These are phyloP conservation scores for Plecotus auritus DNA, from an alignment of 2,113 vertebrate species.

Conservation along the genomic window DNA sequence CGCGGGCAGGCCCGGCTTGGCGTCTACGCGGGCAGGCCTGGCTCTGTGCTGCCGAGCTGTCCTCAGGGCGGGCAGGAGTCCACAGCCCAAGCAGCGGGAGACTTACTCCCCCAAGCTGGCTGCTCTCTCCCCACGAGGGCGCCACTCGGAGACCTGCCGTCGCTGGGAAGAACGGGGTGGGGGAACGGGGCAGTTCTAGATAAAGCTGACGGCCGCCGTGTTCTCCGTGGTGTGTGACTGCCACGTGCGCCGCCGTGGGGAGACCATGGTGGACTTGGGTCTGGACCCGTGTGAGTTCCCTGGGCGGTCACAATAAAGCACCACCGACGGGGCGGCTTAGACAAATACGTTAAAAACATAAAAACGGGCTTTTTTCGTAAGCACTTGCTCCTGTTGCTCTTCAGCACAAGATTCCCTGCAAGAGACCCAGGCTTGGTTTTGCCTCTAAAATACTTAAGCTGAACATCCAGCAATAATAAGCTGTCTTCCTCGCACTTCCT, in stretches of 20 bases:
- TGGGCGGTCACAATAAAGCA: background rate
- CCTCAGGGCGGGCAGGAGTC: background rate
- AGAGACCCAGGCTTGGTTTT: background rate
- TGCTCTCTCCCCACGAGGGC: background rate
- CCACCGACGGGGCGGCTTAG: background rate
- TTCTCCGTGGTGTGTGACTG: background rate
- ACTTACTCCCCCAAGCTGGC: background rate
- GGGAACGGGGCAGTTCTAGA: background rate
- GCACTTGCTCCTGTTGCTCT: background rate
- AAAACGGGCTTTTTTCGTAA: background rate
- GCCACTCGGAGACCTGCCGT: conserved; percentile 16
- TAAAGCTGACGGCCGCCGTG: background rate
- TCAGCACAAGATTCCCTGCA: background rate
- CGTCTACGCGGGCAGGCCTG: too few relatives aligned
- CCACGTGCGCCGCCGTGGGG: background rate
- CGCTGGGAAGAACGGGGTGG: conserved; percentile 4
- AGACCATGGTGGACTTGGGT: background rate
- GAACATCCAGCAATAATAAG: background rate
- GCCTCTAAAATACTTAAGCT: background rate
- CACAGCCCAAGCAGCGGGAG: background rate
- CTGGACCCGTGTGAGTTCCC: background rate
- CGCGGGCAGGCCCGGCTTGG: too few relatives aligned
- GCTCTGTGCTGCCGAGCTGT: too few relatives aligned
- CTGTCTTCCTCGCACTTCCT: background rate
- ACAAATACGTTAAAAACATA: background rate